Base-by-base conservation (phyloP, 2,888 invertebrate species). In the Metopia argyrocephala region DNA sequence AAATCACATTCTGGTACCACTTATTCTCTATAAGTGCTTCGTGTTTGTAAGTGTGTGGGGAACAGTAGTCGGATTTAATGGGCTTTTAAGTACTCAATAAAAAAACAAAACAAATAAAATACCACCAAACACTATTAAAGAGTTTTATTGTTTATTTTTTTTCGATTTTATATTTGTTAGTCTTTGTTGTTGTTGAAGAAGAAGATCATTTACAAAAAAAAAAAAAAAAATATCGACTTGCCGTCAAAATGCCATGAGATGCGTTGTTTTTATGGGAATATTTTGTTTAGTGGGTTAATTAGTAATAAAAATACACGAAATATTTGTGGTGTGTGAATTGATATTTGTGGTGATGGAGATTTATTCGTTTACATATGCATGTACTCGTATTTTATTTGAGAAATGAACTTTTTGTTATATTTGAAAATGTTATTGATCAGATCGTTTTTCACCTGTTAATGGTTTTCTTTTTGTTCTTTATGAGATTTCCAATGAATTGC, bases 251-350 rank as follows among this genome's bases (percentile, higher is more conserved):
- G 56, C n/a, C n/a, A n/a, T n/a, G 38, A 46, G 9, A 52, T 31
- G 50, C 48, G 7, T 54, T 9, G 20, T 20, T 9, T 52, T 23
- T 48, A 71, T 81, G 65, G 61, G 62, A 78, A 75, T 50, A 68
- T 61, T 66, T 68, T n/a, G n/a, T n/a, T 76, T 76, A 69, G 74
- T 74, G 65, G 78, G 66, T 78, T 81, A 81, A 81, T 81, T 78
- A 78, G 73, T 70, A 78, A 75, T 66, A 66, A 71, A 74, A 28
- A 57, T 65, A 31, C 48, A 28, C 15, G 38, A 74, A 23, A 21
- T 38, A 23, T 68, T 76, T 76, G 73, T 65, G 48, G 65, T 61
- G 18, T 28, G 70, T 56, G 81, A 78, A 81, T 57, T 81, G 70
- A 61, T 75, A 48, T 48, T 69, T 56, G 50, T 46, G 12, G 21